Conservation (phyloP, 2,797 vertebrate genomes). For the Cyclura pinguis region DNA sequence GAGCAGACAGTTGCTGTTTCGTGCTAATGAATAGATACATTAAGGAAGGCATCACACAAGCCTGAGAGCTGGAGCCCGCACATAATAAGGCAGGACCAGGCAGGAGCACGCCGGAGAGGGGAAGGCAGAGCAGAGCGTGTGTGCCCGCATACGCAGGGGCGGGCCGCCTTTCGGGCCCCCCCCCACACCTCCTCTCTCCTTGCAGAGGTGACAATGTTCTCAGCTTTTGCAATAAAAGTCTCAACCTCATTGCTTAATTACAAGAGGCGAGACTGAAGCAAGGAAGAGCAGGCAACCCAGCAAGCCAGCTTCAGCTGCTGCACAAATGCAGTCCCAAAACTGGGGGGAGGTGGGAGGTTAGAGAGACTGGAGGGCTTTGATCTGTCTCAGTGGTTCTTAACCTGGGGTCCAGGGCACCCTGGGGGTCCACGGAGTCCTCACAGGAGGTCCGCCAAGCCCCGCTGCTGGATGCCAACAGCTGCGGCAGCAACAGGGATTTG, state of each 20-base stretch:
- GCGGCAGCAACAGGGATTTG: too few relatives aligned
- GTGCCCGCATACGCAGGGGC: background rate
- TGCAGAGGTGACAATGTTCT: conserved; percentile 48
- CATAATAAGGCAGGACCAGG: conserved; percentile 66
- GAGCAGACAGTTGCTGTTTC: conserved; percentile 75
- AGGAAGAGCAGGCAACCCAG: background rate
- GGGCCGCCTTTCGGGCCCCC: fast-evolving
- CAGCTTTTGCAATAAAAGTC: conserved; percentile 1
- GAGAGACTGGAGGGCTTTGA: background rate
- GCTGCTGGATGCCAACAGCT: too few relatives aligned
- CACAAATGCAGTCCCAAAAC: background rate
- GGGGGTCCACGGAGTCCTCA: too few relatives aligned
- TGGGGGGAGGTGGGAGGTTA: background rate
- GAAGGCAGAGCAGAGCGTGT: background rate
- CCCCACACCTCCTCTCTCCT: background rate
- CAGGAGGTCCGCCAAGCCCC: too few relatives aligned
- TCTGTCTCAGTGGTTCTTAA: too few relatives aligned
- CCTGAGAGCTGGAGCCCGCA: conserved; percentile 57
- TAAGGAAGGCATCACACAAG: conserved; percentile 70
- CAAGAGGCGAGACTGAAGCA: background rate
- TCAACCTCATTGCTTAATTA: background rate
- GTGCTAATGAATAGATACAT: conserved; percentile 76
- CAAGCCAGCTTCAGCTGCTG: too few relatives aligned
- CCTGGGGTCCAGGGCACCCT: too few relatives aligned
- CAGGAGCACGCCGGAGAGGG: conserved; percentile 56